Evolutionary conservation across 2,888 invertebrate genomes (phyloP).

Genomic region (Coleophora flavipennella): DNA sequence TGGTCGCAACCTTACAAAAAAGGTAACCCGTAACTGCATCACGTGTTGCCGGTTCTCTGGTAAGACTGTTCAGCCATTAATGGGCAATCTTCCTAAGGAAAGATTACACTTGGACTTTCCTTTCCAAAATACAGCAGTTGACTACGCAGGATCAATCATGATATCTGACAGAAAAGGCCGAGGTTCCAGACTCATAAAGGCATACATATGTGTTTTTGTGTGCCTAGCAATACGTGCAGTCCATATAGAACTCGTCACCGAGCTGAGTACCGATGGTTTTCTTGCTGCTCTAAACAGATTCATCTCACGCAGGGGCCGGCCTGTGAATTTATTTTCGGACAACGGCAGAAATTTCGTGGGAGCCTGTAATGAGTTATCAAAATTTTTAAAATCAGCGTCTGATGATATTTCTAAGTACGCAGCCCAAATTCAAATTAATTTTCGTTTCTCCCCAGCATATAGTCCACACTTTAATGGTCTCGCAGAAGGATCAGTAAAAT

Average conservation of each 20-base stretch:
- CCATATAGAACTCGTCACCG: conserved; percentile 6
- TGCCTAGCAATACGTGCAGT: conserved; percentile 5
- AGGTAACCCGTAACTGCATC: background rate
- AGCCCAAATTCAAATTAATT: conserved; percentile 5
- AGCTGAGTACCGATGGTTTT: conserved; percentile 3
- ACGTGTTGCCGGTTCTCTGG: background rate
- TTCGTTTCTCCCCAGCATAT: conserved; percentile 7
- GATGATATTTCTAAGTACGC: background rate
- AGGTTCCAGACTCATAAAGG: conserved; percentile 6
- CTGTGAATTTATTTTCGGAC: conserved; percentile 4
- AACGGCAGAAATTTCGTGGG: conserved; percentile 12
- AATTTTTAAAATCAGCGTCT: conserved; percentile 1
- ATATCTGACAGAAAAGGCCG: conserved; percentile 4
- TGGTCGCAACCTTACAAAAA: background rate
- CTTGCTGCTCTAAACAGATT: conserved; percentile 4
- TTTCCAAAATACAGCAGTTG: conserved; percentile 3
- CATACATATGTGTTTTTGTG: conserved; percentile 5
- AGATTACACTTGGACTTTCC: conserved; percentile 3
- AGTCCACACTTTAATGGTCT: conserved; percentile 4
- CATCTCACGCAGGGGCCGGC: background rate
- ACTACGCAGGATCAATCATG: conserved; percentile 7
- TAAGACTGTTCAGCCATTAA: conserved; percentile 2
- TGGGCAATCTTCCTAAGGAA: conserved; percentile 4
- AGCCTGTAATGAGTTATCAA: conserved; percentile 4
- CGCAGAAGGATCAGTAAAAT: conserved; percentile 1